These are phyloP conservation scores for Loxodonta africana DNA, from an alignment of 2,113 vertebrate genomes.

Conservation along the genomic window DNA sequence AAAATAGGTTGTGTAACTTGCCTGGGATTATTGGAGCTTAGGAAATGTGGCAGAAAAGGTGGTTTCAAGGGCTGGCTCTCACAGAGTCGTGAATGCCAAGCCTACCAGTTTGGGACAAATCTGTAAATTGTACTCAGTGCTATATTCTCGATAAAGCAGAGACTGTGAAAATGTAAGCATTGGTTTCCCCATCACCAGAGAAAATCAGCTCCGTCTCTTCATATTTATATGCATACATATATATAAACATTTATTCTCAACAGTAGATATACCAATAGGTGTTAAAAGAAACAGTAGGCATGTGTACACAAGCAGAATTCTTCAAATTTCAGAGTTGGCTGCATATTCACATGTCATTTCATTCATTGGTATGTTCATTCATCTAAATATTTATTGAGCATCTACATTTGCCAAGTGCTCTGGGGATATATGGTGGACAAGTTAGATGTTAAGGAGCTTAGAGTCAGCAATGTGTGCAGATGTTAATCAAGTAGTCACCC, in stretches of 20 bases:
- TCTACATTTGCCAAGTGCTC: neutral
- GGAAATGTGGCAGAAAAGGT: neutral
- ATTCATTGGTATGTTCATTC: neutral
- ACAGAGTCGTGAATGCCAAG: neutral
- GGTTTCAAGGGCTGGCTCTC: neutral
- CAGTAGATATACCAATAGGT: neutral
- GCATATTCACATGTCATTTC: neutral
- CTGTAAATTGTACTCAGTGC: neutral
- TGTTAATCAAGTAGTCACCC: too few species aligned
- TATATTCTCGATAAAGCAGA: neutral
- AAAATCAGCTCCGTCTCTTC: neutral
- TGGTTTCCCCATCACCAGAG: neutral
- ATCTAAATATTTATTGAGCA: neutral
- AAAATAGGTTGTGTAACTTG: neutral
- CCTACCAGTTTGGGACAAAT: neutral
- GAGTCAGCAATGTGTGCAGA: rapidly evolving
- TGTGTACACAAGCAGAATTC: neutral
- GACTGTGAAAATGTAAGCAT: neutral
- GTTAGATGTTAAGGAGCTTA: neutral
- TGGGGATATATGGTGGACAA: neutral
- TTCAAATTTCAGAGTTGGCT: neutral
- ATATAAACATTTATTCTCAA: neutral
- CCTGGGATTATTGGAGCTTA: neutral
- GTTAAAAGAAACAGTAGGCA: neutral
- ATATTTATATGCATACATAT: too few species aligned